Base-by-base conservation (phyloP, 2,888 invertebrate genomes). In the Phrixothrix hirtus region DNA sequence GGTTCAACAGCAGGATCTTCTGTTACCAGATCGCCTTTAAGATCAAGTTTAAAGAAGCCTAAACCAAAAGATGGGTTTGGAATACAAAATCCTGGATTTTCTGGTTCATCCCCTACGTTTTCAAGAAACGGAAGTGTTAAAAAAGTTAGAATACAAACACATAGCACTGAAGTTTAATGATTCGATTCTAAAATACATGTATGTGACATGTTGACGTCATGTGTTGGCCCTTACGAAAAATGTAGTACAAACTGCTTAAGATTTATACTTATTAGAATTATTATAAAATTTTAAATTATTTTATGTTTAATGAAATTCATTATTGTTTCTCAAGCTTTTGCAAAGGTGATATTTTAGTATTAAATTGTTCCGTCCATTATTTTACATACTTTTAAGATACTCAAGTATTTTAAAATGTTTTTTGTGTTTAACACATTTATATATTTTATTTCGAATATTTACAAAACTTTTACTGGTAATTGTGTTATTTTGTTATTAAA, bases 71-170 rank as follows among this genome's bases (percentile, higher is more conserved):
- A 80, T n/a, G 83, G 84, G 11, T 76, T 91, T 50, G 93, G 93
- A 6, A 92, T 93, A 54, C 92, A 89, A 64, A 93, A 93, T 78
- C 92, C 92, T 0, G 88, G 88, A 26, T 90, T 87, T 65, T 88
- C 90, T 0, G 88, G 90, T 1, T 87, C 88, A 60, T 92, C 92
- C 10, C 93, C 93, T 0, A 86, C 91, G 0, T 80, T 92, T 52
- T 85, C 88, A 38, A 80, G 93, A 45, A 92, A 92, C 65, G 92
- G 91, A 1, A 92, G 92, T 68, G 87, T 91, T 69, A 93, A 93
- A 74, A 92, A 93, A 78, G 93, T 93, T 52, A 83, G 93, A 56
- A 93, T 94, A 74, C 92, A 93, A 72, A 92, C 93, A 26, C 92
- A 92, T 72, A 92, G 92, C 71, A 94, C 93, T 30, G 92, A 92